Conservation (phyloP, 2,888 invertebrate genomes). For the Stratiomys singularior region DNA sequence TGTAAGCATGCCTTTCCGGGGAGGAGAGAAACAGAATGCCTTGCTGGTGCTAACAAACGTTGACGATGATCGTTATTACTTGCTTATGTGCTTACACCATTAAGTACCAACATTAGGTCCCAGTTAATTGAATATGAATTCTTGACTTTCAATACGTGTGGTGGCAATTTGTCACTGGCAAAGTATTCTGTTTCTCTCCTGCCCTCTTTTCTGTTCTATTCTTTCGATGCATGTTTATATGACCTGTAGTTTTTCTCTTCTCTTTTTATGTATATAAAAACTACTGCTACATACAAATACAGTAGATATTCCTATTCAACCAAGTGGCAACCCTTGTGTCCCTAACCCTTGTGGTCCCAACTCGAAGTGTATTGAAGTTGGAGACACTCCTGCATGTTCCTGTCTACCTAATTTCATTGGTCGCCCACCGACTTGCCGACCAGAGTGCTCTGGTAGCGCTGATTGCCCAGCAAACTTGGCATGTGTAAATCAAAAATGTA, state of each 20-base stretch:
- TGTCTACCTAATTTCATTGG: slow-evolving; percentile 83
- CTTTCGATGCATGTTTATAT: slow-evolving; percentile 41
- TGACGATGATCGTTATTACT: too few species aligned
- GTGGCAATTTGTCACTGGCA: not conserved
- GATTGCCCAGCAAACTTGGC: slow-evolving; percentile 81
- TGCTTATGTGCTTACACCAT: too few species aligned
- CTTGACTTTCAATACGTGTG: too few species aligned
- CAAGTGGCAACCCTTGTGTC: slow-evolving; percentile 79
- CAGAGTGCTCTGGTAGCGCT: slow-evolving; percentile 78
- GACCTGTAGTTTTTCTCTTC: slow-evolving; percentile 45
- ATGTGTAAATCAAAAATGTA: slow-evolving; percentile 81
- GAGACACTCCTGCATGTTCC: slow-evolving; percentile 83
- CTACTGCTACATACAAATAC: slow-evolving; percentile 45
- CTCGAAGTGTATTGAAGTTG: slow-evolving; percentile 82
- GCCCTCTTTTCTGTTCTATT: slow-evolving; percentile 9
- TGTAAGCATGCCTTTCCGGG: slow-evolving; percentile 67
- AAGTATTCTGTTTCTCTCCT: slow-evolving; percentile 23
- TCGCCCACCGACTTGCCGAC: slow-evolving; percentile 84
- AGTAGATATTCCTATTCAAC: slow-evolving; percentile 65
- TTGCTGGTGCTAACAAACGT: too few species aligned
- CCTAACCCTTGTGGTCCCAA: slow-evolving; percentile 88
- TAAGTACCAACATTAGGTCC: too few species aligned
- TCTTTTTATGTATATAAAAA: slow-evolving; percentile 45
- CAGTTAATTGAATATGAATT: too few species aligned
- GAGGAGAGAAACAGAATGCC: slow-evolving; percentile 15